Base-by-base conservation (phyloP, 1,140 invertebrate species). In the Polyergus mexicanus region DNA sequence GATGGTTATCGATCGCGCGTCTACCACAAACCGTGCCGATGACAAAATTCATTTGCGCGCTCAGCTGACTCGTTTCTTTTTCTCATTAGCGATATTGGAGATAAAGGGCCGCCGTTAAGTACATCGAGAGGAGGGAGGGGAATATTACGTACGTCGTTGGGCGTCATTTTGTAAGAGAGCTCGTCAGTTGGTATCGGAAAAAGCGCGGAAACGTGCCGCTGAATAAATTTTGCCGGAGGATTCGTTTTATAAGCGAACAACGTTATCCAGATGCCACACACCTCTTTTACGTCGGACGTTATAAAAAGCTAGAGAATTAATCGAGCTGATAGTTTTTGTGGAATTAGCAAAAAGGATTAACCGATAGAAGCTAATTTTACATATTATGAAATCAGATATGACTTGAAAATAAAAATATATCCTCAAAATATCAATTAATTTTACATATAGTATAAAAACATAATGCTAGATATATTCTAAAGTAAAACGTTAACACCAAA, bases 81-180 rank as follows among this genome's bases (percentile, higher is more conserved):
- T 74, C 68, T 83, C 78, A 83, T 83, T 83, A 83, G 78, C 81
- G 81, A 84, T 76, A 84, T 77, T 60, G 35, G 58, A 32, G 71
- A 84, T 84, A 63, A 76, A 74, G 58, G 41, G 4, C 10, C 72
- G 41, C 58, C 60, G 78, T 83, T 83, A 83, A 74, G 78, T 60
- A 83, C 54, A 60, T 60, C 38, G 38, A 71, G 65, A 35, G 11
- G 13, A 5, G 47, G 47, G 4, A 51, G 4, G 19, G 16, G 66
- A 62, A 72, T 74, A 83, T 83, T 72, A 72, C 76, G 76, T 19
- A 66, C 66, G 25, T 19, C 25, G 47, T 16, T 62, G 35, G 13
- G 54, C 54, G 54, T 83, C 56, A 76, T 63, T 41, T 76, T 63
- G 72, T 47, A 38, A 41, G 28, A 85, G 63, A 68, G 63, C 84